Evolutionary conservation across 1,140 invertebrate species (phyloP), one percentile per base, ranked within the genome.

Genomic region (Eumaeus atala): DNA sequence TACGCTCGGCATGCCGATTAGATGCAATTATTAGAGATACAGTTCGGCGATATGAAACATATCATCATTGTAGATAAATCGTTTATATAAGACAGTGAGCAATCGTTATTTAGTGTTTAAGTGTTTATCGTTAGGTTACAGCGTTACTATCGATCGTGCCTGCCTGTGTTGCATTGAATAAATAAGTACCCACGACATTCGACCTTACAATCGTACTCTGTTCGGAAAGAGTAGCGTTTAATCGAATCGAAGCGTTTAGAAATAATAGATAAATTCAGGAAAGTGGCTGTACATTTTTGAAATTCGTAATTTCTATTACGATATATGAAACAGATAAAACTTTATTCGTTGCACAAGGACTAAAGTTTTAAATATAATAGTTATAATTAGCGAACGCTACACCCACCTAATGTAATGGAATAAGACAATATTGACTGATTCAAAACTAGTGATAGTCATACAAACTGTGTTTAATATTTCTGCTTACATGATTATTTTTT

Each of bases 11-110:
- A 81, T 81, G 79, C 63, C 70, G 61, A 61, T 53, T 67, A 72
- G 54, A 69, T 64, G 47, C 55, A 61, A 56, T 57, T 40, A 56
- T 11, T 59, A 59, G 37, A 58, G 59, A 55, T 61, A 44, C 59
- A 64, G 21, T 61, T 70, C 64, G 60, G 76, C 76, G 80, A 77
- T 82, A 82, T 76, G 60, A 52, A 82, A 84, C 81, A 84, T 82
- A 84, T 84, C 81, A 82, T 64, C 54, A 51, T 75, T 70, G 51
- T 74, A 70, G 64, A 61, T 62, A 58, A 36, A 52, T 60, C 56
- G 57, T 57, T 55, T 63, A 56, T 50, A 38, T 57, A 44, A 54
- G 56, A 55, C 48, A 56, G 58, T 52, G 58, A 56, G 38, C 44
- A 51, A 57, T 60, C 74, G 76, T 79, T 79, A 79, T 74, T 75